Base-by-base conservation (phyloP, 1,140 invertebrate genomes). In the Teleogryllus occipitalis region DNA sequence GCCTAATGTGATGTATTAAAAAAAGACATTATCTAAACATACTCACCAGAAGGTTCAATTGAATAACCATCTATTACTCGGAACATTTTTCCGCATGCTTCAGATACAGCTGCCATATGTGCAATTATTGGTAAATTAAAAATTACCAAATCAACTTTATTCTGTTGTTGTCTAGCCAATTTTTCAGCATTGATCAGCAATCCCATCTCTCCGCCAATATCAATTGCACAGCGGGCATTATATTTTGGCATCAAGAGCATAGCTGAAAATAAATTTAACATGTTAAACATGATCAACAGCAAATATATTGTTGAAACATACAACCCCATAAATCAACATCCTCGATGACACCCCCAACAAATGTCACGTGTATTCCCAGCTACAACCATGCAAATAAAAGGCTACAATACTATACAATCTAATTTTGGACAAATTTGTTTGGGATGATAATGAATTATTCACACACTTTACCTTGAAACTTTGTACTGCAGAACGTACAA, bases 171-270 rank as follows among this genome's bases (percentile, higher is more conserved):
- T 82, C 94, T 95, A 0, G 97, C 96, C 47, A 99, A 87, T 82
- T 97, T 98, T 87, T 98, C 96, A 54, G 98, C 97, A 88, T 99
- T 97, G 8, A 97, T 97, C 15, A 99, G 86, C 0, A 99, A 87
- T 54, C 98, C 98, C 87, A 98, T 99, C 21, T n/a, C n/a, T n/a
- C 98, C 98, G 78, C 97, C 99, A 0, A 99, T 95, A 87, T 99
- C 97, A 47, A 97, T 99, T 7, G 96, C 96, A 48, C 97, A 97
- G 86, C 99, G 97, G 7, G 97, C 97, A 87, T 98, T 97, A 85
- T 98, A 98, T 85, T 98, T 98, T 87, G 98, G 97, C 97, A 98
- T 98, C 75, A 99, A 87, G 81, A 95, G 88, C 8, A 97, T 96
- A 83, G 96, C 96, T 80, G 79, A n/a, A 80, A 72, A 78, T 22